A percentile compares a stretch with the other conserved stretches of the same genome.
phyloP scores from a whole-genome alignment of 2,797 vertebrate species.

The Pipistrellus pipistrellus region DNA sequence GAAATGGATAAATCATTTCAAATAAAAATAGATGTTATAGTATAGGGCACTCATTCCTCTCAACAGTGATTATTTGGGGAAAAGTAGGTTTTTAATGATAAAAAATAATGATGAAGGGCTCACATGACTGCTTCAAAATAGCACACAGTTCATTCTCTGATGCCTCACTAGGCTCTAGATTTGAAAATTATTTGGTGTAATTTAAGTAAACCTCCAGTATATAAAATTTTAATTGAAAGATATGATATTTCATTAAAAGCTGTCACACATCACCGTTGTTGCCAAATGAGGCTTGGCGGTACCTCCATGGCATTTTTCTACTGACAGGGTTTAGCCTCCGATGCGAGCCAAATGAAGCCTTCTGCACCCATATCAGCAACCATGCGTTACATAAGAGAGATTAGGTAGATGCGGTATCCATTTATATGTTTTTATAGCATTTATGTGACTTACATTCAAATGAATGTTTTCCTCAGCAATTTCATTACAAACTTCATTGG shows the following conservation, averaged over 20 bases:
- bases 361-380: not conserved
- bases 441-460: not conserved
- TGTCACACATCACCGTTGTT: constrained; percentile 42
- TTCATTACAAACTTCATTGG: not conserved
- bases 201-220: constrained; percentile 78
- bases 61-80: constrained; percentile 83
- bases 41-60: constrained; percentile 68
- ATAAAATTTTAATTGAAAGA: constrained; percentile 84
- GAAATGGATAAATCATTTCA: constrained; percentile 82
- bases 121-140: constrained; percentile 75
- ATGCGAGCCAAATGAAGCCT: not conserved
- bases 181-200: constrained; percentile 76
- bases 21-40: constrained; percentile 85
- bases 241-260: constrained; percentile 78
- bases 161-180: constrained; percentile 62
- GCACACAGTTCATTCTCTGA: constrained; percentile 51
- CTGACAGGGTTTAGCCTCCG: constrained; percentile 54
- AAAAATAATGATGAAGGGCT: constrained; percentile 70
- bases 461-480: constrained; percentile 45
- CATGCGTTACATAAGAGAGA: not conserved
- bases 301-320: not conserved
- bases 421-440: constrained; percentile 19
- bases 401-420: not conserved
- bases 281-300: constrained; percentile 62
- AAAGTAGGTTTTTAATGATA: constrained; percentile 73